Evolutionary conservation across 2,113 vertebrate genomes (phyloP).

Genomic region (Datnioides undecimradiatus): DNA sequence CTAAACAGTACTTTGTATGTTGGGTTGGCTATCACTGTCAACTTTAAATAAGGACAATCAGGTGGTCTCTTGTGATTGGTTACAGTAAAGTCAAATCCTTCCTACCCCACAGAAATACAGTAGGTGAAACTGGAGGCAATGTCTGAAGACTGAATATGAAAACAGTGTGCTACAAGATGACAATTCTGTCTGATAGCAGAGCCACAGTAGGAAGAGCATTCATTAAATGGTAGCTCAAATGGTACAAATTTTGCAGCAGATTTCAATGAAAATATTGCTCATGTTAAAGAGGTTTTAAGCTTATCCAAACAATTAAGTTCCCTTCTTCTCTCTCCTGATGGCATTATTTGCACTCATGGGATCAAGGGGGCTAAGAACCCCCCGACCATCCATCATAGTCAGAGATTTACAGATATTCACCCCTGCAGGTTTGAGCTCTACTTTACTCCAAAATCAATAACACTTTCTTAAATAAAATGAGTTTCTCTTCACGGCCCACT

Average conservation of each 20-base stretch:
- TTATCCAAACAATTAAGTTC: constrained; percentile 8
- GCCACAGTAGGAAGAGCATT: neutral
- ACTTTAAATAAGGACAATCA: too few relatives aligned
- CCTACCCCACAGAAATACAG: too few relatives aligned
- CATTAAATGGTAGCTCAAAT: neutral
- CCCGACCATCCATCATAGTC: constrained; percentile 48
- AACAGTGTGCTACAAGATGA: too few relatives aligned
- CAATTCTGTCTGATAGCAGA: too few relatives aligned
- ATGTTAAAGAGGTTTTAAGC: neutral
- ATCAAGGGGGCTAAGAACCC: neutral
- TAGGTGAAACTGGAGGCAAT: too few relatives aligned
- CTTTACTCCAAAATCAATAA: constrained; percentile 66
- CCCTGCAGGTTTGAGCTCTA: constrained; percentile 50
- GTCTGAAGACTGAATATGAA: too few relatives aligned
- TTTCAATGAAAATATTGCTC: neutral
- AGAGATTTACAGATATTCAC: constrained; percentile 39
- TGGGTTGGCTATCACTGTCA: too few relatives aligned
- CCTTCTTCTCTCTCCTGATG: constrained; percentile 20
- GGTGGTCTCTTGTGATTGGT: too few relatives aligned
- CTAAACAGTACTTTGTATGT: too few relatives aligned
- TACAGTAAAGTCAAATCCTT: too few relatives aligned
- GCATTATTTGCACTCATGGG: constrained; percentile 42
- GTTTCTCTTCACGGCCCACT: constrained; percentile 46
- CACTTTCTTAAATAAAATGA: constrained; percentile 64
- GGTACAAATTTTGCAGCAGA: neutral